These are phyloP conservation scores for Altica lythri DNA, from an alignment of 2,888 invertebrate genomes.

Conservation along the genomic window DNA sequence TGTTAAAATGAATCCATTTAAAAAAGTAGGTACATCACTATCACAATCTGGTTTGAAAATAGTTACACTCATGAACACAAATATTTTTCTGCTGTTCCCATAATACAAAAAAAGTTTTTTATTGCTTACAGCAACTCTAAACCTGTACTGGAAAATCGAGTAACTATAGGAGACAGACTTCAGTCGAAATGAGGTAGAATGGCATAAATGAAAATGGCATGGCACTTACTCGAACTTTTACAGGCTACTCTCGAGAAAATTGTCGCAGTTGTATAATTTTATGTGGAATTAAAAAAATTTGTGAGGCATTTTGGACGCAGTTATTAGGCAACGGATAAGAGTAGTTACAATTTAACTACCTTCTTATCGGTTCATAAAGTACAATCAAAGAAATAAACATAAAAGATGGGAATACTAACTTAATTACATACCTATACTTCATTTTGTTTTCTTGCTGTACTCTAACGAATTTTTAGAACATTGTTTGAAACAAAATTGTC, in stretches of 20 bases:
- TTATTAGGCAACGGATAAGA: slow-evolving; percentile 15
- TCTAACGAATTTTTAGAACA: too few relatives aligned
- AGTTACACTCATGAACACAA: too few relatives aligned
- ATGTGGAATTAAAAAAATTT: slow-evolving; percentile 47
- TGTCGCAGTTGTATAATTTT: slow-evolving; percentile 42
- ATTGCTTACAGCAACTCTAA: not conserved
- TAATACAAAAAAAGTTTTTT: too few relatives aligned
- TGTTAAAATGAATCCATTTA: too few relatives aligned
- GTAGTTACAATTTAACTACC: slow-evolving; percentile 13
- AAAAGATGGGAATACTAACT: too few relatives aligned
- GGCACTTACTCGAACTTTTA: slow-evolving; percentile 47
- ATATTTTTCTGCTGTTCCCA: too few relatives aligned
- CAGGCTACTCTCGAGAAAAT: slow-evolving; percentile 47
- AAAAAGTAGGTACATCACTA: too few relatives aligned
- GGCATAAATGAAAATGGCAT: slow-evolving; percentile 51
- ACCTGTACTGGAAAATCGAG: not conserved
- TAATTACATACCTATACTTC: too few relatives aligned
- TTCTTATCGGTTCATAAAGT: not conserved
- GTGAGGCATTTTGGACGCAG: slow-evolving; percentile 16
- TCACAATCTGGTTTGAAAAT: too few relatives aligned
- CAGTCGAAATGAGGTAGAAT: slow-evolving; percentile 46
- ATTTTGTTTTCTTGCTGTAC: too few relatives aligned
- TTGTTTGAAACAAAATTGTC: too few relatives aligned
- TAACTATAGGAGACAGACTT: not conserved
- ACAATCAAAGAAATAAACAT: too few relatives aligned